Conservation (phyloP, 1,140 invertebrate genomes). For the Tetramorium simillimum region DNA sequence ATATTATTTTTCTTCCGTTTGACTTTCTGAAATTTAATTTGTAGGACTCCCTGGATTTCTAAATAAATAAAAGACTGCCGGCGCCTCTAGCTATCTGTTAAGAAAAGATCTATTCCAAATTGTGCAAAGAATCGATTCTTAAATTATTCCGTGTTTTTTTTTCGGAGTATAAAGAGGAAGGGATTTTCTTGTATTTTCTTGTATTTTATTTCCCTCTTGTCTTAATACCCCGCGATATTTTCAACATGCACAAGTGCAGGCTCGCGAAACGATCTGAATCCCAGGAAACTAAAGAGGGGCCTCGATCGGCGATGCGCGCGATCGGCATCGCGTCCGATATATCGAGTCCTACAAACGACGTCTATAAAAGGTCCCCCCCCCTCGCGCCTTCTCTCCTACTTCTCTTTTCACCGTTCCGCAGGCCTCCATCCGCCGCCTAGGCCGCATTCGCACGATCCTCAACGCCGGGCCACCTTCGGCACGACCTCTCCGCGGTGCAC, state of each 20-base stretch:
- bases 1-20: constrained; percentile 8
- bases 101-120: not conserved
- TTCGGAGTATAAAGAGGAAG: not conserved
- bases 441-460: constrained; percentile 83
- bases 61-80: not conserved
- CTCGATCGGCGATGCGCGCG: constrained; percentile 45
- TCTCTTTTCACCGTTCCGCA: constrained; percentile 70
- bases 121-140: not conserved
- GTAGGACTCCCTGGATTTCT: not conserved
- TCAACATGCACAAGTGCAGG: not conserved
- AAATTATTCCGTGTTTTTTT: not conserved
- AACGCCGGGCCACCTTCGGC: constrained; percentile 82
- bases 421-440: constrained; percentile 68
- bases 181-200: not conserved
- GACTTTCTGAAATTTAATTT: constrained; percentile 1
- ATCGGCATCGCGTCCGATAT: constrained; percentile 73
- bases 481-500: constrained; percentile 79
- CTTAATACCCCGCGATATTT: not conserved
- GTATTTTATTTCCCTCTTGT: not conserved
- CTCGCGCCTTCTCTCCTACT: not conserved
- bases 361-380: constrained; percentile 72
- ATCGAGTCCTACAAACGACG: constrained; percentile 74
- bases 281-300: not conserved
- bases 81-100: not conserved
- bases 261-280: constrained; percentile 24